Conservation (phyloP, 2,797 vertebrate species). For the Acridotheres tristis region DNA sequence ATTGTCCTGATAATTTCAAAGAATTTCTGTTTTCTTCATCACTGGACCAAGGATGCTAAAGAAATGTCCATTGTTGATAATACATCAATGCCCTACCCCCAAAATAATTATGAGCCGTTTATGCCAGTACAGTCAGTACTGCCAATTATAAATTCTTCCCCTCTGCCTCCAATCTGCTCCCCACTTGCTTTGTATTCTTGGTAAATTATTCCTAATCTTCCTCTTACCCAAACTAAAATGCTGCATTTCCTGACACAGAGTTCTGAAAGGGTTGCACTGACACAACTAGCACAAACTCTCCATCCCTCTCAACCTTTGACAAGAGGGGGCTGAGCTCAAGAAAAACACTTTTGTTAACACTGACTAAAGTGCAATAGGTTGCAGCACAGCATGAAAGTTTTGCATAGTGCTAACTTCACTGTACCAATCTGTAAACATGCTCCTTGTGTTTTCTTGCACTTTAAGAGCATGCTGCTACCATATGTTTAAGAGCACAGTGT, state of each 20-base stretch:
- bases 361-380: not conserved
- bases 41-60: not conserved
- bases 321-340: not conserved
- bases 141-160: not conserved
- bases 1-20: not conserved
- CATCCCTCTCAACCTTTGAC: not conserved
- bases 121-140: not conserved
- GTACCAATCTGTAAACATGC: not conserved
- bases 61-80: not conserved
- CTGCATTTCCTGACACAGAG: not conserved
- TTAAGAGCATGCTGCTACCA: not conserved
- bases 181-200: not conserved
- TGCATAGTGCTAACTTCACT: not conserved
- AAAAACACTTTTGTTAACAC: not conserved
- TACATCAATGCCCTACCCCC: not conserved
- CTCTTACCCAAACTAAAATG: not conserved
- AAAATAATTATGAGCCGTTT: not conserved
- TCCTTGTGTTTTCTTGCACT: not conserved
- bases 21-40: not conserved
- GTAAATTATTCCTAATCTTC: not conserved
- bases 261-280: not conserved
- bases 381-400: not conserved
- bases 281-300: not conserved
- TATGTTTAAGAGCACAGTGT: slow-evolving; percentile 28
- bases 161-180: not conserved